Conservation (phyloP, 2,113 vertebrate species). For the Austrofundulus limnaeus region DNA sequence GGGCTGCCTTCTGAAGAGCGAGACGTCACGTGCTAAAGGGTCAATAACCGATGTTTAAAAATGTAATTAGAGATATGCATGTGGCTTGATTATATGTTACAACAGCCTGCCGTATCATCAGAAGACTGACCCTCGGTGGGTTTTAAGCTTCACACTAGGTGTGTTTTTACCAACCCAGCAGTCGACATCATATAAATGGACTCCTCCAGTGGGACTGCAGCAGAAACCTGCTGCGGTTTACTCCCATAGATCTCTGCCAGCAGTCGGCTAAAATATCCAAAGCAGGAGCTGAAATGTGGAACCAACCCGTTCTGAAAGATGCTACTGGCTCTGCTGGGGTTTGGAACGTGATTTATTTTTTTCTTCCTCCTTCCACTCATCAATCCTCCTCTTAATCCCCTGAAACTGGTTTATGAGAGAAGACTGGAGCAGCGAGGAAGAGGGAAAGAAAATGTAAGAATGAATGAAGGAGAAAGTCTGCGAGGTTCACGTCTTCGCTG, state of each 20-base stretch:
- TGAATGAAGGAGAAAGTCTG: background rate
- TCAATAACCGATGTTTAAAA: no score
- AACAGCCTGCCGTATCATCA: constrained; percentile 14
- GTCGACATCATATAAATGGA: constrained; percentile 21
- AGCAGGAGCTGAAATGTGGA: constrained; percentile 32
- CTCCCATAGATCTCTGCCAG: constrained; percentile 21
- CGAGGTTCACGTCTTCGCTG: constrained; percentile 10
- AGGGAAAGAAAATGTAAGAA: constrained; percentile 27
- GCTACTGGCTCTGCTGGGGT: constrained; percentile 16
- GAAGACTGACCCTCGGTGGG: constrained; percentile 35
- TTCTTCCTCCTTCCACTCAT: constrained; percentile 32
- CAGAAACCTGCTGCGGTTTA: constrained; percentile 35
- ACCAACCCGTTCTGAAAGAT: constrained; percentile 12
- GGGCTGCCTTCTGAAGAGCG: no score
- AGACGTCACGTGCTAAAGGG: no score
- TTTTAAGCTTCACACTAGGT: constrained; percentile 8
- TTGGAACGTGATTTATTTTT: constrained; percentile 33
- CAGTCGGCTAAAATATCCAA: constrained; percentile 26
- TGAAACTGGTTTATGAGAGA: constrained; percentile 47
- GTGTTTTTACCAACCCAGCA: constrained; percentile 31
- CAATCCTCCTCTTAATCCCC: constrained; percentile 47
- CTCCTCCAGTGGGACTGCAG: constrained; percentile 34
- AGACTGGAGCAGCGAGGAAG: constrained; percentile 28
- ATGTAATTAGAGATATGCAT: no score
- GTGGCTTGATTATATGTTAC: no score